These are phyloP conservation scores for Myotis lucifugus DNA, from an alignment of 2,113 vertebrate species.

Conservation along the genomic window DNA sequence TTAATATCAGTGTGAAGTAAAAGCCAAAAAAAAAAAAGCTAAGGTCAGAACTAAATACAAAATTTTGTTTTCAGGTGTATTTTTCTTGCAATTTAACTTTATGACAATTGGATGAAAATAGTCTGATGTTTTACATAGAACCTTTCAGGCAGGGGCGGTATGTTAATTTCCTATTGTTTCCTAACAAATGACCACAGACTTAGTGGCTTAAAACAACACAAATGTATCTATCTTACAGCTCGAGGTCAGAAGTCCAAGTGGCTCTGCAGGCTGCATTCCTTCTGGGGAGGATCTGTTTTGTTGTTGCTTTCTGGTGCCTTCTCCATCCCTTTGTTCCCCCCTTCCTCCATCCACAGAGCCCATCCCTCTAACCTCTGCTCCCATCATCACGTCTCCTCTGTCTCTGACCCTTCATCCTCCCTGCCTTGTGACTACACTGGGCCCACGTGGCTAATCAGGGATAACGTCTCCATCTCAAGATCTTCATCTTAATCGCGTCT, in stretches of 20 bases:
- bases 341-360: neutral
- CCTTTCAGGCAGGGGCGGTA: neutral
- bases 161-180: neutral
- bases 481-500: neutral
- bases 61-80: slow-evolving; percentile 39
- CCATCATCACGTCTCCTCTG: neutral
- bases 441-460: neutral
- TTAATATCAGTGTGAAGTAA: neutral
- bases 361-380: neutral
- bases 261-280: neutral
- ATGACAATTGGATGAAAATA: neutral
- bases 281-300: neutral
- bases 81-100: slow-evolving; percentile 33
- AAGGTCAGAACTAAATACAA: neutral
- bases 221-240: neutral
- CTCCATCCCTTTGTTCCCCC: too few relatives aligned
- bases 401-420: neutral
- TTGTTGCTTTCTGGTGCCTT: neutral
- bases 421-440: neutral
- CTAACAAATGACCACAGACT: neutral
- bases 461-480: neutral
- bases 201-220: neutral
- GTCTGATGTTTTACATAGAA: neutral
- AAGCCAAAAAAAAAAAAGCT: neutral
- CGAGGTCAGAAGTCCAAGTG: neutral